phyloP scores from a whole-genome alignment of 1,140 invertebrate species.

The Bombyx mandarina region DNA sequence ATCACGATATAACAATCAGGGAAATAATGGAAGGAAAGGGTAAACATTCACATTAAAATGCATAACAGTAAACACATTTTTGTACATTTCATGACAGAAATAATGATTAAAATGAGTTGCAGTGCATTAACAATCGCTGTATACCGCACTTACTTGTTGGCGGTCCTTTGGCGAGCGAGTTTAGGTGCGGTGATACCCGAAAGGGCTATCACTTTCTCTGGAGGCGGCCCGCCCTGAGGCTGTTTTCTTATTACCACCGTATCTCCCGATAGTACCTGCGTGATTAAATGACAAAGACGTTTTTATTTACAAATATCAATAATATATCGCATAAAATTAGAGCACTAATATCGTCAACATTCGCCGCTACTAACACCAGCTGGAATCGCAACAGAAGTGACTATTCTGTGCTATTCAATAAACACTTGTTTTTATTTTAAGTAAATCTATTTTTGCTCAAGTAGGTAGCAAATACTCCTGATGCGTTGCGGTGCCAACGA shows the following conservation, averaged over 20 bases:
- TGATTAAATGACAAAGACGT: too few species aligned
- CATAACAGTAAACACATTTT: too few species aligned
- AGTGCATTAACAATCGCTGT: too few species aligned
- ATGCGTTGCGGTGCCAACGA: conserved; percentile 51
- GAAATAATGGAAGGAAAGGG: too few species aligned
- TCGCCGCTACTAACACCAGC: neutral
- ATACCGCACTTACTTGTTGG: conserved; percentile 71
- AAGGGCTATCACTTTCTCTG: conserved; percentile 91
- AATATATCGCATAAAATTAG: too few species aligned
- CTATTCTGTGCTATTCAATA: neutral
- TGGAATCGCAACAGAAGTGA: neutral
- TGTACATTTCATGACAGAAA: too few species aligned
- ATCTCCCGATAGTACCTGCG: conserved; percentile 90
- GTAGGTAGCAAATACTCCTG: conserved; percentile 11
- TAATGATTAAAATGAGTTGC: too few species aligned
- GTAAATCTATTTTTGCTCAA: neutral
- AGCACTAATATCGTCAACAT: too few species aligned
- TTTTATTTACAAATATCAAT: too few species aligned
- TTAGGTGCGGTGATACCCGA: conserved; percentile 94
- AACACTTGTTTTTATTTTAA: too few species aligned
- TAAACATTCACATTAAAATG: too few species aligned
- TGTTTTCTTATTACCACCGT: conserved; percentile 88
- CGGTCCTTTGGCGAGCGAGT: conserved; percentile 81
- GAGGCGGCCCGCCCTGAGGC: conserved; percentile 87
- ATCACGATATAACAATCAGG: too few species aligned